phyloP scores from a whole-genome alignment of 2,888 invertebrate genomes.

The Drosophila silvestris region DNA sequence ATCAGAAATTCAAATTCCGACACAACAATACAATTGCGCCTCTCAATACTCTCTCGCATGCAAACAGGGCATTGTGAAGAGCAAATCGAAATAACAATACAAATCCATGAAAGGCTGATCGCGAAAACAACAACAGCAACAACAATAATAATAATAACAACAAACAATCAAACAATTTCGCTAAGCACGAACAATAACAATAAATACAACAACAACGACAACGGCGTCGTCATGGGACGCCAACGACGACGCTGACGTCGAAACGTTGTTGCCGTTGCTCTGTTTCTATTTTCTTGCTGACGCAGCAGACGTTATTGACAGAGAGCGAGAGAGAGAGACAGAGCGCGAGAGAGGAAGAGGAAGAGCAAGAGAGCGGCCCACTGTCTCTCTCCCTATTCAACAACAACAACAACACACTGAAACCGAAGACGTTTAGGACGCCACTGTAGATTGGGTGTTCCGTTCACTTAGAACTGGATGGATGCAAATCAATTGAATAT shows the following conservation, averaged over 20 bases:
- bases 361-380: slow-evolving; percentile 15
- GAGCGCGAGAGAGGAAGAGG: neutral
- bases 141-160: slow-evolving; percentile 10
- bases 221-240: slow-evolving; percentile 53
- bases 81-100: slow-evolving; percentile 31
- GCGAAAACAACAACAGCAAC: slow-evolving; percentile 25
- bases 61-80: slow-evolving; percentile 1
- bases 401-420: slow-evolving; percentile 18
- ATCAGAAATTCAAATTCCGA: slow-evolving; percentile 37
- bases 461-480: slow-evolving; percentile 15
- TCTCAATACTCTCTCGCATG: slow-evolving; percentile 10
- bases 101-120: slow-evolving; percentile 49
- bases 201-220: slow-evolving; percentile 15
- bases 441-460: slow-evolving; percentile 33
- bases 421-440: slow-evolving; percentile 26
- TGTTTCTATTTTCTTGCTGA: slow-evolving; percentile 74
- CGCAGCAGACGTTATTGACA: slow-evolving; percentile 63
- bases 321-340: slow-evolving; percentile 1
- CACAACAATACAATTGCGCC: slow-evolving; percentile 33
- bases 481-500: slow-evolving; percentile 51
- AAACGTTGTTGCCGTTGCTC: slow-evolving; percentile 16
- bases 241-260: slow-evolving; percentile 37
- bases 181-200: slow-evolving; percentile 33
- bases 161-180: slow-evolving; percentile 38
- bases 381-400: slow-evolving; percentile 1